These are phyloP conservation scores for Phymastichus coffea DNA, from an alignment of 1,140 invertebrate genomes.

Conservation along the genomic window DNA sequence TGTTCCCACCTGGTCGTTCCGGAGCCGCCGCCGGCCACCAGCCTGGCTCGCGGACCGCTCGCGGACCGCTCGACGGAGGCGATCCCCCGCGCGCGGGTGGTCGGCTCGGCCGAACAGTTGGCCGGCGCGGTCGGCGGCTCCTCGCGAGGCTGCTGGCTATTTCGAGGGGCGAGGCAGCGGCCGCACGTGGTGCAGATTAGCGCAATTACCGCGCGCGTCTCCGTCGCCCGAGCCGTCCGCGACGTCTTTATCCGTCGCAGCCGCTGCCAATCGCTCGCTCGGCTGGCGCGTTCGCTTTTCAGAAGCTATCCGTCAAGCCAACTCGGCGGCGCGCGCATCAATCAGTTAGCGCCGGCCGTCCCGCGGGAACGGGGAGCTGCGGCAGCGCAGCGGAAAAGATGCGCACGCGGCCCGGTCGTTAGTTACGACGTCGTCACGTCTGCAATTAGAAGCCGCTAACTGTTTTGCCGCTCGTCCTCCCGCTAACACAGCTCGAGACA, in stretches of 20 bases:
- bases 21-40: slow-evolving; percentile 35
- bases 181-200: slow-evolving; percentile 55
- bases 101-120: slow-evolving; percentile 34
- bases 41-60: not conserved
- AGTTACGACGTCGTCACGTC: slow-evolving; percentile 53
- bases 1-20: slow-evolving; percentile 48
- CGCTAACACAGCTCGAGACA: not conserved
- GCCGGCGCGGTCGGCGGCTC: too few relatives aligned
- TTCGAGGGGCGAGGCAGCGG: too few relatives aligned
- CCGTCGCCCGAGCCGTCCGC: too few relatives aligned
- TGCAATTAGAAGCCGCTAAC: slow-evolving; percentile 52
- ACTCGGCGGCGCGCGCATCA: not conserved
- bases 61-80: slow-evolving; percentile 34
- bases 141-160: too few relatives aligned
- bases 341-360: slow-evolving; percentile 2
- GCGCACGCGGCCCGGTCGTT: slow-evolving; percentile 40
- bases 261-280: too few relatives aligned
- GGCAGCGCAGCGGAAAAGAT: not conserved
- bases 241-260: too few relatives aligned
- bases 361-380: not conserved
- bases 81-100: slow-evolving; percentile 18
- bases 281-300: not conserved
- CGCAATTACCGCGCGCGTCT: slow-evolving; percentile 55
- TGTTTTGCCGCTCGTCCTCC: slow-evolving; percentile 29
- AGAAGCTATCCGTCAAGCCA: slow-evolving; percentile 20